Percentiles rank a stretch among this genome's conserved stretches.
Evolutionary conservation across 2,888 invertebrate genomes (phyloP).

Genomic region (Macropis europaea): DNA sequence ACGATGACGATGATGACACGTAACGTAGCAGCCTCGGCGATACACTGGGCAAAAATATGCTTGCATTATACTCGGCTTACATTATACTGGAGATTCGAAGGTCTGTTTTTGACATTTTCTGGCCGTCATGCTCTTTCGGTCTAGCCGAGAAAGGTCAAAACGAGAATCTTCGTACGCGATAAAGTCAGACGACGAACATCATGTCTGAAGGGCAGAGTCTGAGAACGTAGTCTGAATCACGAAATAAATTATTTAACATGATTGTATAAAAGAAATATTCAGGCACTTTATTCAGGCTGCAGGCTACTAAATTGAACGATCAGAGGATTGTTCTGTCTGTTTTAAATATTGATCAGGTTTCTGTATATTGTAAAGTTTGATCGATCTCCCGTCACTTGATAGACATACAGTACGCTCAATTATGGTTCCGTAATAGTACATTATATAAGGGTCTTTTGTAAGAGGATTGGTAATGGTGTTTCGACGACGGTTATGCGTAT

Average conservation of each 20-base stretch:
- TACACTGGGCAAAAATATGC: not conserved
- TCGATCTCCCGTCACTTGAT: not conserved
- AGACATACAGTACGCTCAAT: too few relatives aligned
- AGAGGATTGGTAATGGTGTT: not conserved
- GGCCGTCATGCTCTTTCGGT: not conserved
- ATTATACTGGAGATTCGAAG: not conserved
- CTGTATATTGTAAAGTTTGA: too few relatives aligned
- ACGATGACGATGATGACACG: conserved; percentile 6
- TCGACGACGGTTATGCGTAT: not conserved
- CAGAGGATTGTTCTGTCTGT: too few relatives aligned
- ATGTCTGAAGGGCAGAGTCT: too few relatives aligned
- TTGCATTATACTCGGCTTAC: not conserved
- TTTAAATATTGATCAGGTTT: too few relatives aligned
- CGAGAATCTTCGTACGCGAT: not conserved
- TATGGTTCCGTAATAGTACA: not conserved
- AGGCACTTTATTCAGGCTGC: too few relatives aligned
- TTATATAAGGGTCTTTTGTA: not conserved
- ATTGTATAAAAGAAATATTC: too few relatives aligned
- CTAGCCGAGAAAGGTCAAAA: not conserved
- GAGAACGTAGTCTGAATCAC: too few relatives aligned
- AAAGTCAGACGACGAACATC: too few relatives aligned
- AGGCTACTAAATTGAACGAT: too few relatives aligned
- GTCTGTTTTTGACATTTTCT: conserved; percentile 35
- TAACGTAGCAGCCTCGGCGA: not conserved
- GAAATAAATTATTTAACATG: too few relatives aligned